A percentile compares a stretch with the other conserved stretches of the same genome.
Evolutionary conservation across 1,140 invertebrate genomes (phyloP).

Genomic region (Marisa cornuarietis): DNA sequence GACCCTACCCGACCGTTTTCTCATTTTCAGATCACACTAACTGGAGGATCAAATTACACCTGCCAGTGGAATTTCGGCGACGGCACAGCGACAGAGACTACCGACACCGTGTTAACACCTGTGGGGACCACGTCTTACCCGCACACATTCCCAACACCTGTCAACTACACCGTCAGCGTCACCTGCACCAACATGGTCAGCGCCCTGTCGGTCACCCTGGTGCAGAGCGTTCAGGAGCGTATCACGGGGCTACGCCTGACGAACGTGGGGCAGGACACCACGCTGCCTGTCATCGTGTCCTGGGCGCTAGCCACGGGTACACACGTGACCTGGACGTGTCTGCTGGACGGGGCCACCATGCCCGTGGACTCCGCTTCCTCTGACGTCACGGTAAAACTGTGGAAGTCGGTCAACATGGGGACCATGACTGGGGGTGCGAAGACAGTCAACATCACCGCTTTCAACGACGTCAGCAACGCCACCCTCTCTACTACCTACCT

Average conservation of each 20-base stretch:
- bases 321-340: conserved; percentile 30
- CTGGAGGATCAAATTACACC: conserved; percentile 43
- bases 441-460: conserved; percentile 34
- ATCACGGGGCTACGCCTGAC: conserved; percentile 35
- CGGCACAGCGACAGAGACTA: conserved; percentile 11
- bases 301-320: conserved; percentile 34
- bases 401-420: not conserved
- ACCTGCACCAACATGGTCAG: conserved; percentile 45
- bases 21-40: conserved; percentile 25
- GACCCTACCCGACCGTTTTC: not conserved
- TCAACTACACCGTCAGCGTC: conserved; percentile 29
- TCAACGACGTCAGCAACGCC: conserved; percentile 37
- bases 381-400: not conserved
- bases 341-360: conserved; percentile 23
- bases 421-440: not conserved
- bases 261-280: conserved; percentile 31
- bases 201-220: not conserved
- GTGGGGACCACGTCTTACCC: not conserved
- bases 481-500: conserved; percentile 32
- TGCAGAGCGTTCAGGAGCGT: conserved; percentile 31
- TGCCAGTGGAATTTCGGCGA: conserved; percentile 42
- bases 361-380: not conserved
- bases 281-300: conserved; percentile 16
- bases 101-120: conserved; percentile 19
- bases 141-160: conserved; percentile 28